phyloP scores from a whole-genome alignment of 2,888 invertebrate genomes.

The Cantharis rufa region DNA sequence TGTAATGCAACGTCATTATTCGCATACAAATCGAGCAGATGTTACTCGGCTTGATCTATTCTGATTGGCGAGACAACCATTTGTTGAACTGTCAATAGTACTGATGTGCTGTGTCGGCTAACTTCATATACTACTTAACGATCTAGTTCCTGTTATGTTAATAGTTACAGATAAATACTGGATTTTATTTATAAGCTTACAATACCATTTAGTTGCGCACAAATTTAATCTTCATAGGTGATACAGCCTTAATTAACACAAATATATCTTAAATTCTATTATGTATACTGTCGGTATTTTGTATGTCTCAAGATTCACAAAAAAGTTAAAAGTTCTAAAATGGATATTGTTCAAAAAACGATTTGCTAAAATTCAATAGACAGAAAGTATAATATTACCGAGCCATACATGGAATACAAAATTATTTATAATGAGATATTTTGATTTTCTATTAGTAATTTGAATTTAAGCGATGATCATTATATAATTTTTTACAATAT shows the following conservation, averaged over 20 bases:
- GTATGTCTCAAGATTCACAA: no score
- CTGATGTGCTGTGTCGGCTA: conserved; percentile 44
- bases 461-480: neutral
- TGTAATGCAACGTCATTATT: neutral
- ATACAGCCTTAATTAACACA: neutral
- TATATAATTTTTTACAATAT: neutral
- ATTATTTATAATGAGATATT: neutral
- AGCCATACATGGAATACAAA: neutral
- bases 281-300: no score
- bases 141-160: conserved; percentile 24
- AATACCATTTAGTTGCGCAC: neutral
- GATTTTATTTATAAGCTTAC: conserved; percentile 2
- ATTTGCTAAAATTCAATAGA: no score
- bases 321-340: no score
- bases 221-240: neutral
- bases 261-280: neutral
- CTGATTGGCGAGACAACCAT: conserved; percentile 50
- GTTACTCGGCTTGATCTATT: conserved; percentile 40
- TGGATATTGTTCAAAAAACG: no score
- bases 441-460: neutral
- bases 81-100: conserved; percentile 50
- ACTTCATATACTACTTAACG: conserved; percentile 24
- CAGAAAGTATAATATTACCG: no score
- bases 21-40: conserved; percentile 33
- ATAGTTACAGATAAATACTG: conserved; percentile 18